Evolutionary conservation across 2,888 invertebrate species (phyloP).

Genomic region (Oegoconia quadripuncta): DNA sequence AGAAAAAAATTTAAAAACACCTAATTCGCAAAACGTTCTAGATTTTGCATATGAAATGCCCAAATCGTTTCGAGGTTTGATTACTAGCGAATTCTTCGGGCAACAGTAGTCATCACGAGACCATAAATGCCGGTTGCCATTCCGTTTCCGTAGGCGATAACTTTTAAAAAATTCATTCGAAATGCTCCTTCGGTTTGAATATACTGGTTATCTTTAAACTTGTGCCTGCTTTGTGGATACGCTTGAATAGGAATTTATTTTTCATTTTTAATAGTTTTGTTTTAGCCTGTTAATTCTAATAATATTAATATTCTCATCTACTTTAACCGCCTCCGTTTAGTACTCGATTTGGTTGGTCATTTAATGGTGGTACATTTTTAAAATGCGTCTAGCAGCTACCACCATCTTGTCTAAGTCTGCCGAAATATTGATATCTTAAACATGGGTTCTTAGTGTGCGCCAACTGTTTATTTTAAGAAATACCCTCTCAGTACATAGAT

Average conservation of each 20-base stretch:
- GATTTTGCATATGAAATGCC: conserved; percentile 36
- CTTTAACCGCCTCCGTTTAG: too few species aligned
- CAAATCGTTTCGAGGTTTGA: conserved; percentile 22
- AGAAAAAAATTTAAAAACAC: conserved; percentile 11
- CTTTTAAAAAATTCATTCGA: conserved; percentile 36
- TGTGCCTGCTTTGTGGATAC: neutral
- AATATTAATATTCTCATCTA: too few species aligned
- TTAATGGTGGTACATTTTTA: too few species aligned
- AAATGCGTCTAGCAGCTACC: too few species aligned
- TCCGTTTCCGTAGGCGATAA: conserved; percentile 53
- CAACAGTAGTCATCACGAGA: conserved; percentile 51
- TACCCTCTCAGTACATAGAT: too few species aligned
- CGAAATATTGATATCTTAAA: too few species aligned
- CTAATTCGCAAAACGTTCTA: conserved; percentile 28
- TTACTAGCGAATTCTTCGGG: conserved; percentile 28
- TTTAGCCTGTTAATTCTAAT: too few species aligned
- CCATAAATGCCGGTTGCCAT: conserved; percentile 54
- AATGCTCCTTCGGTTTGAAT: conserved; percentile 9
- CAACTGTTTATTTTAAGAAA: too few species aligned
- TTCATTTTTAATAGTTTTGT: too few species aligned
- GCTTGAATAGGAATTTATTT: neutral
- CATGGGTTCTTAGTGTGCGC: too few species aligned
- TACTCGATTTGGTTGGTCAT: too few species aligned
- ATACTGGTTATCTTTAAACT: neutral
- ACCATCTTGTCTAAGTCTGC: too few species aligned